A percentile compares a stretch with the other conserved stretches of the same genome.
Conservation (phyloP, 2,888 invertebrate species). For the Cloeon dipterum region DNA sequence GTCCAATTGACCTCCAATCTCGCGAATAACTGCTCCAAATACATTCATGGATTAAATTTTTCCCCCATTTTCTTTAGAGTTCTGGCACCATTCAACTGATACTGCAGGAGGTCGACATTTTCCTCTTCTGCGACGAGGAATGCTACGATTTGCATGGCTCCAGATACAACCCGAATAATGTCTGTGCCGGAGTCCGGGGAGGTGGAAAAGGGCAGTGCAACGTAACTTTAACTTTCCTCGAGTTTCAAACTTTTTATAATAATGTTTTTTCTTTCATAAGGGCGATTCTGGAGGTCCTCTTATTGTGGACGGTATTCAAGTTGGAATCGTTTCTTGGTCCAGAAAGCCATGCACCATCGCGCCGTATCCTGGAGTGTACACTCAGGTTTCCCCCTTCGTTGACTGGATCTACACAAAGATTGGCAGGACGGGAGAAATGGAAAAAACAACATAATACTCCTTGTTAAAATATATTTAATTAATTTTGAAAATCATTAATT, state of each 20-base stretch:
- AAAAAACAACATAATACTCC: no score
- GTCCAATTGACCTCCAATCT: no score
- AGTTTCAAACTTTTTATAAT: neutral
- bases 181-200: neutral
- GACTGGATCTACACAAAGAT: conserved; percentile 5
- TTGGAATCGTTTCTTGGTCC: conserved; percentile 7
- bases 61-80: no score
- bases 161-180: neutral
- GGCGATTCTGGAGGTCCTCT: conserved; percentile 7
- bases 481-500: no score
- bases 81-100: conserved; percentile 14
- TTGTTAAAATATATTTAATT: no score
- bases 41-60: no score
- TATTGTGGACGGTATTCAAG: conserved; percentile 3
- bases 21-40: no score
- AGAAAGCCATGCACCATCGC: conserved; percentile 5
- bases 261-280: neutral
- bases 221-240: neutral
- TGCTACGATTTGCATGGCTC: conserved; percentile 14
- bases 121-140: conserved; percentile 17
- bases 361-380: conserved; percentile 6
- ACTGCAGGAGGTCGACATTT: conserved; percentile 18
- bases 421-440: no score
- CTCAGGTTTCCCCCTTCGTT: conserved; percentile 4
- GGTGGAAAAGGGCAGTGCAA: conserved; percentile 1